Evolutionary conservation across 2,888 invertebrate genomes (phyloP).

Genomic region (Ornithoptera priamus): DNA sequence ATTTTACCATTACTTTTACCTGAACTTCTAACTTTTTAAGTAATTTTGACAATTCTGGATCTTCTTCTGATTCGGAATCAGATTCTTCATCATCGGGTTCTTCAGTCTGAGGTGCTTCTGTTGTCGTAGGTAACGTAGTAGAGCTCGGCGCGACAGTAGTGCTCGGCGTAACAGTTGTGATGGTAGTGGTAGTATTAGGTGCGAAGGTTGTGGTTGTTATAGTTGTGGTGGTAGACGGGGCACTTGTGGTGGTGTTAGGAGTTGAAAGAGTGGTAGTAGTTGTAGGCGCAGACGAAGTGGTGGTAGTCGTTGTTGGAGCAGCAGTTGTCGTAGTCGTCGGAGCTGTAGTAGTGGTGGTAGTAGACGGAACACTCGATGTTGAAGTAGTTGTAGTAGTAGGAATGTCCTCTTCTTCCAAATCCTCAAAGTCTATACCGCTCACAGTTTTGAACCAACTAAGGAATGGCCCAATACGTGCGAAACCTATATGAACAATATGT

Average conservation of each 20-base stretch:
- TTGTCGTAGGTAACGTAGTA: constrained; percentile 9
- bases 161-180: neutral
- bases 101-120: constrained; percentile 30
- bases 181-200: constrained; percentile 10
- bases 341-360: constrained; percentile 18
- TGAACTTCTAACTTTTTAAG: constrained; percentile 63
- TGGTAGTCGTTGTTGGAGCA: constrained; percentile 21
- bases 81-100: constrained; percentile 27
- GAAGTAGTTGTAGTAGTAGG: constrained; percentile 30
- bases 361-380: constrained; percentile 17
- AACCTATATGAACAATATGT: constrained; percentile 46
- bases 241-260: constrained; percentile 25
- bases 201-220: constrained; percentile 20
- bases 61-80: constrained; percentile 43
- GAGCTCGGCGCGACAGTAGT: too few species aligned
- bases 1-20: constrained; percentile 64
- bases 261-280: constrained; percentile 17
- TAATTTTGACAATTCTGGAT: constrained; percentile 51
- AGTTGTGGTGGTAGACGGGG: neutral
- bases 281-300: constrained; percentile 27
- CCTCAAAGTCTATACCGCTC: constrained; percentile 63
- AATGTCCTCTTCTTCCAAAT: constrained; percentile 44
- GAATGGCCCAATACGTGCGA: constrained; percentile 66
- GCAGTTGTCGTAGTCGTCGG: constrained; percentile 30
- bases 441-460: constrained; percentile 55